These are phyloP conservation scores for Leucophenga maculata DNA, from an alignment of 2,888 invertebrate species.

Conservation along the genomic window DNA sequence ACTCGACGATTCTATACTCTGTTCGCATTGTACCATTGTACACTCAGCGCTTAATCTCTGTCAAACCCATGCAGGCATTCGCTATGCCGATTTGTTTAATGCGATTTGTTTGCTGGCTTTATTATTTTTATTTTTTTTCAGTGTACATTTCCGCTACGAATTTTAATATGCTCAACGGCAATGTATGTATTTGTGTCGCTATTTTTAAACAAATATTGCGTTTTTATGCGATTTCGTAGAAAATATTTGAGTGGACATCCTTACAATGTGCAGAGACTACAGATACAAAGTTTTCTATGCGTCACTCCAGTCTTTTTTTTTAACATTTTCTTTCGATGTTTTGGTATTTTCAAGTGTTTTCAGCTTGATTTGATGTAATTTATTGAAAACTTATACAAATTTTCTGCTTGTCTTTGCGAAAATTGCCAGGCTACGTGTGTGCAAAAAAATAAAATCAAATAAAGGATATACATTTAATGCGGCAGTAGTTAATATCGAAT, in stretches of 20 bases:
- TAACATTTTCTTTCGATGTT: conserved; percentile 11
- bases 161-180: not conserved
- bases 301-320: conserved; percentile 19
- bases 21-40: too few relatives aligned
- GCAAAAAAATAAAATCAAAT: not conserved
- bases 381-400: conserved; percentile 53
- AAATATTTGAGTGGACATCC: not conserved
- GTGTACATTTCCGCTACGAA: too few relatives aligned
- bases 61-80: not conserved
- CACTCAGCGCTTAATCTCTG: not conserved
- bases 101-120: too few relatives aligned
- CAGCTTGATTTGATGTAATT: conserved; percentile 54
- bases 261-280: not conserved
- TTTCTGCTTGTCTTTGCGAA: conserved; percentile 50
- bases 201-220: not conserved
- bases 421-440: conserved; percentile 15
- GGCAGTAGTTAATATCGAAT: too few relatives aligned
- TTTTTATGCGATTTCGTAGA: not conserved
- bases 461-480: not conserved
- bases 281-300: too few relatives aligned
- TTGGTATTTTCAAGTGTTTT: conserved; percentile 32
- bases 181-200: not conserved
- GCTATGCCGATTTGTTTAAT: too few relatives aligned
- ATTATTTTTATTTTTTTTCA: too few relatives aligned
- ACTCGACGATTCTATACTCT: too few relatives aligned